Evolutionary conservation across 2,113 vertebrate genomes (phyloP), one percentile per base, ranked within the genome.

Genomic region (Morone chrysops): DNA sequence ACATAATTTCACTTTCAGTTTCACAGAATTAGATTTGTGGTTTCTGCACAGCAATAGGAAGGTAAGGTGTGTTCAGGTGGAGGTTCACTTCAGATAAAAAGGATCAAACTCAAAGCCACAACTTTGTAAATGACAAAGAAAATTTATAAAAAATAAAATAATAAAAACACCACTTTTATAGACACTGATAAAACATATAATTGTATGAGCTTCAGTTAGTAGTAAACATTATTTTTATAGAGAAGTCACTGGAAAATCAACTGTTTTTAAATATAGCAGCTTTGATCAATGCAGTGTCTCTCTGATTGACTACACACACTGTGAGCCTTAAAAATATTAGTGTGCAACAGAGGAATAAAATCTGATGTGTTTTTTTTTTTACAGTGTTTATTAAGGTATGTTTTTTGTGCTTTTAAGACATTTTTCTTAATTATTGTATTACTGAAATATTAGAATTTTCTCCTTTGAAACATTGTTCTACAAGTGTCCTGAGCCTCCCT

Each of bases 221-320:
- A 47, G 57, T 51, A 51, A 78, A 75, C 77, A 11, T 16, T 16
- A 18, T 20, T 63, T 69, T 74, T 20, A 69, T 20, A 41, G 70
- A 62, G 70, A 74, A 20, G 10, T 5, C 25, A 48, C 11, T 40
- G n/a, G 7, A 22, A 31, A 31, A 31, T n/a, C 13, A 8, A 12
- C 18, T 25, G 18, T 40, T 25, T 62, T 59, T 73, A 22, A 36
- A 65, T 22, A 11, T 59, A 72, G n/a, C 22, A 50, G 57, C 59
- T 51, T 8, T 36, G 10, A n/a, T 62, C 57, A 50, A 53, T 31
- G 43, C 62, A 76, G 36, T 22, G 62, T 13, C 65, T 71, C 59
- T 76, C 14, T 85, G 67, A 75, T 61, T 82, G 61, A 75, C 25
- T 71, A 51, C 60, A 36, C 59, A 45, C 20, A 54, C 48, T 50